These are phyloP conservation scores for Caradrina clavipalpis DNA, from an alignment of 2,888 invertebrate genomes.

Conservation along the genomic window DNA sequence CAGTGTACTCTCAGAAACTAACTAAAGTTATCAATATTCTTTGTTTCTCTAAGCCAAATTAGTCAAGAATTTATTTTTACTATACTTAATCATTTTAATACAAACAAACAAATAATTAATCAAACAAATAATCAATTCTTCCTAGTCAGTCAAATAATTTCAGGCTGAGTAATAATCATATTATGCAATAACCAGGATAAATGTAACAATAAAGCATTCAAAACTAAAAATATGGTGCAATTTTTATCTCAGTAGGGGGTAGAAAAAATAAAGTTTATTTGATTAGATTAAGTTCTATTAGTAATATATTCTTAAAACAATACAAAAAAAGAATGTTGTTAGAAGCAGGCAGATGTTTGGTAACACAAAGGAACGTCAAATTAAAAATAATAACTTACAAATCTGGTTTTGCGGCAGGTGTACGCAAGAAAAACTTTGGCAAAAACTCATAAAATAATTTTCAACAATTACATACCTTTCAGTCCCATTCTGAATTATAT, in stretches of 20 bases:
- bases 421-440: conserved; percentile 4
- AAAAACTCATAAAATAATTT: conserved; percentile 15
- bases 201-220: not conserved
- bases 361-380: conserved; percentile 29
- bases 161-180: not conserved
- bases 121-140: too few relatives aligned
- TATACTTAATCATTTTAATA: not conserved
- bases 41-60: not conserved
- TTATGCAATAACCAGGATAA: conserved; percentile 15
- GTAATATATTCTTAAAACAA: conserved; percentile 4
- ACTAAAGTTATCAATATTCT: too few relatives aligned
- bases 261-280: conserved; percentile 6
- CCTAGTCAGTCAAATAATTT: not conserved
- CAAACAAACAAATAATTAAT: too few relatives aligned
- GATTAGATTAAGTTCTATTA: not conserved
- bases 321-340: not conserved
- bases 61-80: not conserved
- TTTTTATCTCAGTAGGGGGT: conserved; percentile 45
- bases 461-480: conserved; percentile 84
- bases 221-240: conserved; percentile 33
- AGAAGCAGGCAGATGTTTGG: conserved; percentile 52
- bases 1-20: too few relatives aligned
- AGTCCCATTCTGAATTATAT: conserved; percentile 92
- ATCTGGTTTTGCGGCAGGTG: conserved; percentile 60
- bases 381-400: conserved; percentile 15